A percentile compares a stretch with the other conserved stretches of the same genome.
Evolutionary conservation across 1,140 invertebrate species (phyloP).

Genomic region (Onthophagus taurus): DNA sequence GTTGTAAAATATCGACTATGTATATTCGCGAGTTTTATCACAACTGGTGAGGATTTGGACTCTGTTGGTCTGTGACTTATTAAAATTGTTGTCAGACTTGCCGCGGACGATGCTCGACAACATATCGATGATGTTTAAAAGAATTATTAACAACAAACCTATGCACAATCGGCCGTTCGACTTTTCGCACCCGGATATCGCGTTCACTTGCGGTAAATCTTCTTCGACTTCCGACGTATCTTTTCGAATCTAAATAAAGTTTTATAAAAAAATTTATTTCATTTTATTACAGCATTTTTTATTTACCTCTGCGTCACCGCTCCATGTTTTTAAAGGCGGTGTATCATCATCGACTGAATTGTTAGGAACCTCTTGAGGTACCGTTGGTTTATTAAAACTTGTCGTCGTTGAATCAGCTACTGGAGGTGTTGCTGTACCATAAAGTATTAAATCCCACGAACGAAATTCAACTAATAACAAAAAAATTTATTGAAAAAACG

Average conservation of each 20-base stretch:
- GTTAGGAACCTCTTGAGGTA: conserved; percentile 24
- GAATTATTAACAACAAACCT: conserved; percentile 30
- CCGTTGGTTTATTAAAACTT: conserved; percentile 16
- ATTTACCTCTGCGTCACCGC: conserved; percentile 27
- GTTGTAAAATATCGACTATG: no score
- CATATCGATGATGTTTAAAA: conserved; percentile 4
- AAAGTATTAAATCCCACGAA: conserved; percentile 48
- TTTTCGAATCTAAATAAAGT: conserved; percentile 31
- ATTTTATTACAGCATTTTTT: not conserved
- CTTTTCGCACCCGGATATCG: conserved; percentile 31
- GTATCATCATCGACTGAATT: conserved; percentile 29
- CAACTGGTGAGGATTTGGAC: no score
- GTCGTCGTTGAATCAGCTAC: conserved; percentile 29
- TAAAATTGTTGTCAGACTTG: conserved; percentile 36
- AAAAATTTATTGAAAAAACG: conserved; percentile 1
- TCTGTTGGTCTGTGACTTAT: no score
- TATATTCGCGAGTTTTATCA: no score
- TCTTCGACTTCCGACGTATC: conserved; percentile 30
- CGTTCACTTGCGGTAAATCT: conserved; percentile 19
- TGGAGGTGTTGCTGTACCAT: conserved; percentile 46
- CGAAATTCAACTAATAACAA: conserved; percentile 40
- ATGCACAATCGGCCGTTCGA: conserved; percentile 33
- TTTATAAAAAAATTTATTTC: not conserved
- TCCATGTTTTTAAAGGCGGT: conserved; percentile 20
- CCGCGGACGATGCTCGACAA: not conserved